Conservation (phyloP, 2,113 vertebrate species). For the Neolamprologus sp. region DNA sequence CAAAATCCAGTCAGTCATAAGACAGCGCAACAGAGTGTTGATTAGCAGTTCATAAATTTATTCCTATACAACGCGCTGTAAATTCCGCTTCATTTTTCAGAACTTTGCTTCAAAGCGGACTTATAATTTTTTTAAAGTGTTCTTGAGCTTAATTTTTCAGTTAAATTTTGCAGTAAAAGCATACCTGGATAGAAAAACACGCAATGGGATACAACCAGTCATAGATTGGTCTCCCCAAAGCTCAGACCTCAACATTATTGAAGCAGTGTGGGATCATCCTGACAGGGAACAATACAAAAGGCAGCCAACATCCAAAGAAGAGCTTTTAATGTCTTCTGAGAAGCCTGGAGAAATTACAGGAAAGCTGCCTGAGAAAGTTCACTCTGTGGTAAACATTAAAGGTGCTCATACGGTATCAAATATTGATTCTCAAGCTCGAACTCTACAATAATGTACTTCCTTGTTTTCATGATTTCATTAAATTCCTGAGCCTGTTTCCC, state of each 20-base stretch:
- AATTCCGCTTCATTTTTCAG: neutral
- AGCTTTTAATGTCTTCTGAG: neutral
- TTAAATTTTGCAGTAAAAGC: neutral
- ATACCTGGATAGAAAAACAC: neutral
- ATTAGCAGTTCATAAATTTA: neutral
- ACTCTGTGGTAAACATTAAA: neutral
- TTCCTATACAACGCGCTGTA: fast-evolving
- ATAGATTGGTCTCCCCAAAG: neutral
- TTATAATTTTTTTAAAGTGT: neutral
- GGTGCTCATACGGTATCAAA: neutral
- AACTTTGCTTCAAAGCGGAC: neutral
- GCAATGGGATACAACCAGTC: neutral
- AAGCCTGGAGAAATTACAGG: neutral
- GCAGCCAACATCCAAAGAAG: neutral
- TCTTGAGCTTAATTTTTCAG: neutral
- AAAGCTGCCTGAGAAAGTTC: neutral
- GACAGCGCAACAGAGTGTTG: neutral
- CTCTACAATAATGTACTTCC: neutral
- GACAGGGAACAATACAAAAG: neutral
- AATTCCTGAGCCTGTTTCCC: neutral
- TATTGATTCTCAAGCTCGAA: neutral
- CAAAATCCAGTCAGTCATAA: neutral
- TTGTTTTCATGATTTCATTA: neutral
- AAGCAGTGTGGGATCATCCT: neutral
- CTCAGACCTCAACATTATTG: neutral